Percentiles rank a stretch among this genome's conserved stretches.
Conservation (phyloP, 2,113 vertebrate genomes). For the Suricata suricatta region DNA sequence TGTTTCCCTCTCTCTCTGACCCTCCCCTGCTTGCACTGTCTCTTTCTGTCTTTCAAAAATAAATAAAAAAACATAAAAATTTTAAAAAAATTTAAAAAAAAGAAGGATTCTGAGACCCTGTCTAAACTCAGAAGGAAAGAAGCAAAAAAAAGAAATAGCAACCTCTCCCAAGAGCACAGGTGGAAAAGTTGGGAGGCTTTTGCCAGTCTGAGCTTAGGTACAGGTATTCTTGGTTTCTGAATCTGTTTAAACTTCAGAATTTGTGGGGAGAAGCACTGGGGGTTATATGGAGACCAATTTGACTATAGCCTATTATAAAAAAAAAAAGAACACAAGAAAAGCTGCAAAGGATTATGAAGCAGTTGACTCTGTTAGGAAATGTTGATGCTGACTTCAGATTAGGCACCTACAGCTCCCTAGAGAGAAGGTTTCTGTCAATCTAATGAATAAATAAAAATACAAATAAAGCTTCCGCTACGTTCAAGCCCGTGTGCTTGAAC, state of each 20-base stretch:
- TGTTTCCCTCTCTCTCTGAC: no score
- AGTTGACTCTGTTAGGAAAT: slow-evolving; percentile 10
- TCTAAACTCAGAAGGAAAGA: background rate
- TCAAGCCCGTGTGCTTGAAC: background rate
- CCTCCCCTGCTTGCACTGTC: no score
- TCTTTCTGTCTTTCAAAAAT: no score
- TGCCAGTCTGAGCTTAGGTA: background rate
- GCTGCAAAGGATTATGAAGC: background rate
- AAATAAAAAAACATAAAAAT: no score
- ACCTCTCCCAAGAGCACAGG: background rate
- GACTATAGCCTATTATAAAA: no score
- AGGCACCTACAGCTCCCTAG: background rate
- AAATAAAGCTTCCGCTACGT: slow-evolving; percentile 24
- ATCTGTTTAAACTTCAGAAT: background rate
- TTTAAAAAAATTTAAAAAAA: no score
- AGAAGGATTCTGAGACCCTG: background rate
- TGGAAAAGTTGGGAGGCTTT: background rate
- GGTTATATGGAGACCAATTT: no score
- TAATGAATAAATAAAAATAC: slow-evolving; percentile 56
- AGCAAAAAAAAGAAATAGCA: background rate
- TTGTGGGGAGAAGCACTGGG: no score
- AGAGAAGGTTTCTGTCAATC: slow-evolving; percentile 37
- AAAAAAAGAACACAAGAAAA: background rate
- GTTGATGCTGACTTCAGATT: slow-evolving; percentile 30
- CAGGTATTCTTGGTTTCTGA: background rate